Conservation (phyloP, 2,888 invertebrate species). For the Pachydiplax longipennis region DNA sequence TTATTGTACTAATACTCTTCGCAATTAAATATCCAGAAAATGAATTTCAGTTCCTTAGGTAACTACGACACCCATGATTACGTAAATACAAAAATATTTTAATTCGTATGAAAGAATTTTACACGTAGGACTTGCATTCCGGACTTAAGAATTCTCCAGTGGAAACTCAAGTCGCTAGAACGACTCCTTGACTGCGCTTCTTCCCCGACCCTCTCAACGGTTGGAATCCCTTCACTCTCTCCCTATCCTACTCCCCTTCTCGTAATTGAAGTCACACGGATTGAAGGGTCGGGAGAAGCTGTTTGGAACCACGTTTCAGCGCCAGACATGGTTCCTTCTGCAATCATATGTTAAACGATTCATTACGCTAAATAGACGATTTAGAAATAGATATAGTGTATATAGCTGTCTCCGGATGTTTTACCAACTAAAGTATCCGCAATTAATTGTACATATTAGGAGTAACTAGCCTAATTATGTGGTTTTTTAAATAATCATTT, state of each 20-base stretch:
- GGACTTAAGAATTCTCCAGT: neutral
- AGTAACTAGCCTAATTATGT: no score
- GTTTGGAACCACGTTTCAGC: neutral
- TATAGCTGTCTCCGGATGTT: no score
- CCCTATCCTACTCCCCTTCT: neutral
- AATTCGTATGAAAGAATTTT: neutral
- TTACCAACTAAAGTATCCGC: no score
- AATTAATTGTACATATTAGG: no score
- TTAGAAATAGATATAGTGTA: no score
- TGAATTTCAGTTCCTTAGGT: no score
- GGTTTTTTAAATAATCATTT: no score
- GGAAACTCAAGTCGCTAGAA: neutral
- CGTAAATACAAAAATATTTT: neutral
- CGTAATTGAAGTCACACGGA: neutral
- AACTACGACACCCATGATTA: neutral
- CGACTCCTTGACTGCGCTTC: neutral
- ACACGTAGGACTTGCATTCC: neutral
- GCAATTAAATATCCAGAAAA: no score
- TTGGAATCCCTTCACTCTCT: neutral
- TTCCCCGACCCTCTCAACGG: neutral
- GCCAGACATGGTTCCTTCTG: neutral
- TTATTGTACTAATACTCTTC: no score
- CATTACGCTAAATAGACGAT: no score
- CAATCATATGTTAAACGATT: no score
- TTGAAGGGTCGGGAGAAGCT: conserved; percentile 1